Percentiles rank a stretch among this genome's conserved stretches.
phyloP scores from a whole-genome alignment of 1,140 invertebrate species.

The Meloidogyne hapla region DNA sequence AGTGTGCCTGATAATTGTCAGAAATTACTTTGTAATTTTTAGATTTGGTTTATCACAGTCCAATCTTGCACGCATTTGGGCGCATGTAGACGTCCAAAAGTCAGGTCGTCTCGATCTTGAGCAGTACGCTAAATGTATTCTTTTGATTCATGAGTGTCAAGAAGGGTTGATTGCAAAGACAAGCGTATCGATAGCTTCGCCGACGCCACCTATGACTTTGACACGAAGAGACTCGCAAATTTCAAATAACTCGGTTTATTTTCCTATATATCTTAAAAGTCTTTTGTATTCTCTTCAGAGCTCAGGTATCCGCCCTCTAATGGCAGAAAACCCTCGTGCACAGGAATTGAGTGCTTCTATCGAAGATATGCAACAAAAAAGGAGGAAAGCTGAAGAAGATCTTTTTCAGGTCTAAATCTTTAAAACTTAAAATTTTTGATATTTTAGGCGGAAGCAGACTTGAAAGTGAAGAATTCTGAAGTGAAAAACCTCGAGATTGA shows the following conservation, averaged over 20 bases:
- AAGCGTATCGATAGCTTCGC: not conserved
- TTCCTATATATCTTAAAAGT: no score
- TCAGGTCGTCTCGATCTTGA: slow-evolving; percentile 83
- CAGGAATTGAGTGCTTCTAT: slow-evolving; percentile 49
- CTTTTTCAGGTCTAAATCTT: slow-evolving; percentile 38
- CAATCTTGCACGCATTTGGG: slow-evolving; percentile 92
- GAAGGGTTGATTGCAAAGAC: slow-evolving; percentile 73
- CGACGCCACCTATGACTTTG: not conserved
- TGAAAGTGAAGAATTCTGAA: slow-evolving; percentile 50
- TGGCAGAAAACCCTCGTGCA: slow-evolving; percentile 36
- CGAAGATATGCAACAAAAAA: slow-evolving; percentile 34
- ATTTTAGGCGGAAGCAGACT: slow-evolving; percentile 51
- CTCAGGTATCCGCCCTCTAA: not conserved
- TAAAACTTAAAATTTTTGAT: not conserved
- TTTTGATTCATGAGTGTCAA: slow-evolving; percentile 85
- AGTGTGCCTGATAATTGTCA: no score
- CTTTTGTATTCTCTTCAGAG: not conserved
- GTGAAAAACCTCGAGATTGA: slow-evolving; percentile 51
- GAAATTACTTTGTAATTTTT: not conserved
- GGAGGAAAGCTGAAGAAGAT: slow-evolving; percentile 50
- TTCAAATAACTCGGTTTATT: slow-evolving; percentile 20
- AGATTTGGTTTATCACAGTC: slow-evolving; percentile 82
- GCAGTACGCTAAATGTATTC: slow-evolving; percentile 70
- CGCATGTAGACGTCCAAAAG: slow-evolving; percentile 57
- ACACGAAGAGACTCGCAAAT: slow-evolving; percentile 26